A percentile compares a stretch with the other conserved stretches of the same genome.
phyloP scores from a whole-genome alignment of 2,888 invertebrate species.

The Saturnia pavonia region DNA sequence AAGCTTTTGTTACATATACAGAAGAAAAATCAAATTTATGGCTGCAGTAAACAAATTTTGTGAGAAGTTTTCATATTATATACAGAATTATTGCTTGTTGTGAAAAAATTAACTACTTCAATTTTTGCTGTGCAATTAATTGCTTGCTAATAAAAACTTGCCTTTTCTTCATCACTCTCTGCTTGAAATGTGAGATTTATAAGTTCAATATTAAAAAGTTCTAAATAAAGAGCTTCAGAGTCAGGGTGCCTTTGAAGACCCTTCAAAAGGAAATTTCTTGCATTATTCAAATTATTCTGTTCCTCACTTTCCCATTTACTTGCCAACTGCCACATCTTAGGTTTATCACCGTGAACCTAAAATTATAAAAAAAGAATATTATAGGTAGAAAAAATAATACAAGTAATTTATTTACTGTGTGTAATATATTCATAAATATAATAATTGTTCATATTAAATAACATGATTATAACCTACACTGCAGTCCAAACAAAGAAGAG shows the following conservation, averaged over 20 bases:
- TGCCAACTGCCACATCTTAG: constrained; percentile 89
- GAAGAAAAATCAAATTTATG: neutral
- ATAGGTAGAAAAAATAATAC: no score
- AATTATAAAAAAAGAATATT: constrained; percentile 42
- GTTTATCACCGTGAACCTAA: constrained; percentile 87
- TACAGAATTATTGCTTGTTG: no score
- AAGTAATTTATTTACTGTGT: neutral
- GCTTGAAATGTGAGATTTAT: constrained; percentile 52
- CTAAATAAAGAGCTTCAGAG: constrained; percentile 85
- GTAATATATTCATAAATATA: constrained; percentile 30
- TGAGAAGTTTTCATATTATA: no score
- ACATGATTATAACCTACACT: no score
- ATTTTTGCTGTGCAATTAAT: neutral
- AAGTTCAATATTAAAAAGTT: constrained; percentile 74
- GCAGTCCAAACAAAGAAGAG: no score
- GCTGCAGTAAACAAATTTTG: no score
- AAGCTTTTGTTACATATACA: neutral
- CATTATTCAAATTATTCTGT: constrained; percentile 84
- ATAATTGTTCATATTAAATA: no score
- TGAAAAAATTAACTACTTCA: no score
- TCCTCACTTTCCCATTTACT: constrained; percentile 90
- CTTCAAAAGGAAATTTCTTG: constrained; percentile 87
- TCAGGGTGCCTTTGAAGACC: constrained; percentile 89
- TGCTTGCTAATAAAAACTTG: constrained; percentile 42
- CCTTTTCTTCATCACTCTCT: constrained; percentile 65